A percentile compares a stretch with the other conserved stretches of the same genome.
phyloP scores from a whole-genome alignment of 1,140 invertebrate species.

The Sitodiplosis mosellana region DNA sequence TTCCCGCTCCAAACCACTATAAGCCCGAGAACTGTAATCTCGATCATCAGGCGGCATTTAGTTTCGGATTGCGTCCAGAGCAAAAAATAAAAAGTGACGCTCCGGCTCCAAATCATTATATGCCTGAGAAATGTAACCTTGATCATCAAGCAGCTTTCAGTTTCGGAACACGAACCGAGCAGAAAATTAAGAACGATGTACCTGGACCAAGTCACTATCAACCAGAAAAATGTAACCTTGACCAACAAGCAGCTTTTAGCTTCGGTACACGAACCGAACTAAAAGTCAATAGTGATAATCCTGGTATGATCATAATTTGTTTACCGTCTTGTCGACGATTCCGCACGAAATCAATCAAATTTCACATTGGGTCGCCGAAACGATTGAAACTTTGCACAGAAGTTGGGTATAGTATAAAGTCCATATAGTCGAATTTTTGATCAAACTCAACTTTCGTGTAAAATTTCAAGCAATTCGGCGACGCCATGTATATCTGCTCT shows the following conservation, averaged over 20 bases:
- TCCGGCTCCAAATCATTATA: constrained; percentile 41
- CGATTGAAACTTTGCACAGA: no score
- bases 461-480: no score
- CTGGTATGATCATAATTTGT: no score
- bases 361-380: no score
- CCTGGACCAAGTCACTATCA: constrained; percentile 40
- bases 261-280: constrained; percentile 34
- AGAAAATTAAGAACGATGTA: constrained; percentile 17
- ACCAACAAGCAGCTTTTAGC: constrained; percentile 37
- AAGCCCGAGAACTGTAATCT: constrained; percentile 36
- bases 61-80: constrained; percentile 32
- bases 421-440: no score
- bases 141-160: constrained; percentile 33
- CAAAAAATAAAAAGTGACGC: constrained; percentile 29
- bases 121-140: constrained; percentile 34
- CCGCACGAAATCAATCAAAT: no score
- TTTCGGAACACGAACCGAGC: constrained; percentile 15
- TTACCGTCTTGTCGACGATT: no score
- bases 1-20: constrained; percentile 26
- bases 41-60: constrained; percentile 35
- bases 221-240: constrained; percentile 44
- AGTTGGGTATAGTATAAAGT: no score
- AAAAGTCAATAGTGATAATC: constrained; percentile 14
- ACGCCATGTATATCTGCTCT: no score
- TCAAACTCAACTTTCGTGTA: no score